phyloP scores from a whole-genome alignment of 2,888 invertebrate genomes.

The Heliconius cydno region DNA sequence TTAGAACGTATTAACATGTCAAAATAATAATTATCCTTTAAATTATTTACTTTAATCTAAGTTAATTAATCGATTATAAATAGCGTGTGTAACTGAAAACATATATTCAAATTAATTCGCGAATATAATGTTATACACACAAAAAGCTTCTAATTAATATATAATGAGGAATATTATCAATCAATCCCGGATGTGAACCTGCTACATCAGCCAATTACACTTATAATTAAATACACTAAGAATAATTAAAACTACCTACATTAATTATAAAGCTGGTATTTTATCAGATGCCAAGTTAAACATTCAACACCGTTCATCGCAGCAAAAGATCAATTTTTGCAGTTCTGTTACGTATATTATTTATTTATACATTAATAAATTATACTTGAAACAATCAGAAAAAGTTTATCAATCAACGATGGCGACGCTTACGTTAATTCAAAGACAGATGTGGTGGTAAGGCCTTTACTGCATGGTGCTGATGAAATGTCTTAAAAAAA shows the following conservation, averaged over 20 bases:
- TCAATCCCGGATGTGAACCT: slow-evolving; percentile 4
- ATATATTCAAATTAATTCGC: background rate
- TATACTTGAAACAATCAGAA: slow-evolving; percentile 37
- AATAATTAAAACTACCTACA: background rate
- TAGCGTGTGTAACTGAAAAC: background rate
- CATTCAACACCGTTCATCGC: slow-evolving; percentile 21
- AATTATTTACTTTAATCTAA: no score
- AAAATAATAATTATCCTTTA: background rate
- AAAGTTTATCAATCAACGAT: slow-evolving; percentile 40
- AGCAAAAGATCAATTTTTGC: slow-evolving; percentile 29
- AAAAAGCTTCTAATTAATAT: background rate
- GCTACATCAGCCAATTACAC: background rate
- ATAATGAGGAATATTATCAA: background rate
- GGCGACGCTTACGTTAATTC: slow-evolving; percentile 41
- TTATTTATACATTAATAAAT: slow-evolving; percentile 45
- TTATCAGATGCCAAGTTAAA: slow-evolving; percentile 15
- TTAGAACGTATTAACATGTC: no score
- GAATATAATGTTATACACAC: background rate
- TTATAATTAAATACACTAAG: slow-evolving; percentile 5
- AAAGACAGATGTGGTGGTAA: slow-evolving; percentile 42
- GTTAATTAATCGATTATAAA: background rate
- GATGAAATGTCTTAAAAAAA: no score
- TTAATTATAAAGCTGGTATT: slow-evolving; percentile 14
- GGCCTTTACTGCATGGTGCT: slow-evolving; percentile 7
- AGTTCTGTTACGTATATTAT: slow-evolving; percentile 19